A percentile compares a stretch with the other conserved stretches of the same genome.
phyloP scores from a whole-genome alignment of 2,888 invertebrate species.

The Drosophila leonis region DNA sequence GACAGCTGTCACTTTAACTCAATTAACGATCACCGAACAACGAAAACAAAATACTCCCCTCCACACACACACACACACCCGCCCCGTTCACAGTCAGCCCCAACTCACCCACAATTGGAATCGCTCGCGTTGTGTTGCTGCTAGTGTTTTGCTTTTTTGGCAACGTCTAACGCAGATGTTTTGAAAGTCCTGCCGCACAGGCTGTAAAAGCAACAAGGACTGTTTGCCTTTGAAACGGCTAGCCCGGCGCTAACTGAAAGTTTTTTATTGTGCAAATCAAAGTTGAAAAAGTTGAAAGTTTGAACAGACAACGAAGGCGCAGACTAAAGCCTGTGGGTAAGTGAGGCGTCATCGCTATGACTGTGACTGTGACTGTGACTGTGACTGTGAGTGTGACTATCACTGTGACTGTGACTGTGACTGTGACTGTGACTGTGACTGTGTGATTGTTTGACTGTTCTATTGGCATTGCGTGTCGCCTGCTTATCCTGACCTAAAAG shows the following conservation, averaged over 20 bases:
- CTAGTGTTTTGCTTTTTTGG: conserved; percentile 3
- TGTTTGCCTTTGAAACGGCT: conserved; percentile 52
- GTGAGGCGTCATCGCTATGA: conserved; percentile 1
- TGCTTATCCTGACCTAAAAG: conserved; percentile 66
- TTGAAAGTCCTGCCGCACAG: conserved; percentile 51
- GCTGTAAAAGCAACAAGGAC: conserved; percentile 53
- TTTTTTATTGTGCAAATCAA: conserved; percentile 65
- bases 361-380: not conserved
- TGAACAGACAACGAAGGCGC: conserved; percentile 6
- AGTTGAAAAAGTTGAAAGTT: conserved; percentile 26
- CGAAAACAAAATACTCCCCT: conserved; percentile 46
- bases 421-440: conserved; percentile 12
- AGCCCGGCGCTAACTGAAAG: conserved; percentile 56
- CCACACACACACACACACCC: no score
- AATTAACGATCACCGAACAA: conserved; percentile 72
- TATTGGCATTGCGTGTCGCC: conserved; percentile 58
- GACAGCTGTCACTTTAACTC: conserved; percentile 73
- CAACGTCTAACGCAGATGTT: conserved; percentile 59
- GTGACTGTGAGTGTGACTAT: conserved; percentile 7
- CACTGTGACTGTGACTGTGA: conserved; percentile 13
- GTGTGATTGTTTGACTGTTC: conserved; percentile 7
- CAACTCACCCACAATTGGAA: not conserved
- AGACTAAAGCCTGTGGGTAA: conserved; percentile 38
- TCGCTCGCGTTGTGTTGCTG: conserved; percentile 19
- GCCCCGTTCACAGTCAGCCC: not conserved